phyloP scores from a whole-genome alignment of 1,140 invertebrate genomes.

The Drosophila lowei region DNA sequence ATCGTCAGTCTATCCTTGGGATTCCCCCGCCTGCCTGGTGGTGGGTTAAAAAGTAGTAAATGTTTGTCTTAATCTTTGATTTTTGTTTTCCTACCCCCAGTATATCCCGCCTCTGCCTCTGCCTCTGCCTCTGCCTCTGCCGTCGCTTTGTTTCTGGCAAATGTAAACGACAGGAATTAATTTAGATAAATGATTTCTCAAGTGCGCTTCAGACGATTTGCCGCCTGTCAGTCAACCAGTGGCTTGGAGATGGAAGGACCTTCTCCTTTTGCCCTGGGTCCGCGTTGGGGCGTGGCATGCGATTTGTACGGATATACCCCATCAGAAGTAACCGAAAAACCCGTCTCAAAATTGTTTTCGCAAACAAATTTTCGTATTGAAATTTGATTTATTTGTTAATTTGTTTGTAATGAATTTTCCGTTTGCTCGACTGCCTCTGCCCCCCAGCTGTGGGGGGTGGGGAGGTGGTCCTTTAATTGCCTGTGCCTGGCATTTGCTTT shows the following conservation, averaged over 20 bases:
- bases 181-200: slow-evolving; percentile 83
- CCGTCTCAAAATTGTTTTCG: slow-evolving; percentile 79
- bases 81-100: slow-evolving; percentile 60
- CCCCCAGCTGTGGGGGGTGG: slow-evolving; percentile 8
- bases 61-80: slow-evolving; percentile 84
- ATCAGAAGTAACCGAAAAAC: slow-evolving; percentile 21
- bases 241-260: slow-evolving; percentile 13
- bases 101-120: slow-evolving; percentile 10
- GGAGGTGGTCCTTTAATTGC: slow-evolving; percentile 59
- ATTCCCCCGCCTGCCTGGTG: slow-evolving; percentile 10
- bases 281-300: slow-evolving; percentile 67
- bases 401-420: slow-evolving; percentile 83
- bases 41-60: slow-evolving; percentile 62
- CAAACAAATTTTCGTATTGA: slow-evolving; percentile 83
- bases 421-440: slow-evolving; percentile 64
- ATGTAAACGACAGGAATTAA: slow-evolving; percentile 84
- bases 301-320: slow-evolving; percentile 33
- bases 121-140: neutral
- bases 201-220: slow-evolving; percentile 74
- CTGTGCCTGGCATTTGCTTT: slow-evolving; percentile 72
- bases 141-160: slow-evolving; percentile 59
- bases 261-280: slow-evolving; percentile 2
- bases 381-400: slow-evolving; percentile 83
- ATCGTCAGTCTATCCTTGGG: slow-evolving; percentile 39
- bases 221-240: slow-evolving; percentile 69